These are phyloP conservation scores for Darevskia mixta DNA, from an alignment of 2,797 vertebrate species.

Conservation along the genomic window DNA sequence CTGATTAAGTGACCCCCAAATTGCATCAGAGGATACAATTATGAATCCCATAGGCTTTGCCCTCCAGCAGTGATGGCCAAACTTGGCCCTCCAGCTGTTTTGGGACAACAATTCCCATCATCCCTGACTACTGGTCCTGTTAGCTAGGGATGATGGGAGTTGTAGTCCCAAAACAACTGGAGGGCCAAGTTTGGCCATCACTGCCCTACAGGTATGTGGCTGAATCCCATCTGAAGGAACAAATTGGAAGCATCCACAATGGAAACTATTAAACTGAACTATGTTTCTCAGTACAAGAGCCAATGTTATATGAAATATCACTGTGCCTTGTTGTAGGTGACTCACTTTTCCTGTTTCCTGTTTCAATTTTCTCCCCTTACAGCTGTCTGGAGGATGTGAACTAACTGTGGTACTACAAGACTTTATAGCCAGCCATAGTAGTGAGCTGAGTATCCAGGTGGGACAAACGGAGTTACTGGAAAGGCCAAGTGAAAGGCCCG, in stretches of 20 bases:
- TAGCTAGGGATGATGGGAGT: no score
- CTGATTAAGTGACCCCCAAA: neutral
- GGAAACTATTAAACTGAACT: constrained; percentile 22
- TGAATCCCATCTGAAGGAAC: no score
- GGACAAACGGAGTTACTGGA: constrained; percentile 97
- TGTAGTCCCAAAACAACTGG: no score
- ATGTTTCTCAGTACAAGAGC: constrained; percentile 56
- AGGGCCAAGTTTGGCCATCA: neutral
- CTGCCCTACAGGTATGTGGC: no score
- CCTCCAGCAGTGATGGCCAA: no score
- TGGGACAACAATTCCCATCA: no score
- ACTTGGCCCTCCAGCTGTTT: no score
- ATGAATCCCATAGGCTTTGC: neutral
- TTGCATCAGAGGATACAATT: neutral
- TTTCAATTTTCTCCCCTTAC: constrained; percentile 39
- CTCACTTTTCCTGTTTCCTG: neutral
- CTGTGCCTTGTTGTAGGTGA: constrained; percentile 44
- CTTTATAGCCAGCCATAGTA: constrained; percentile 85
- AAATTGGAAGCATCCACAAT: neutral
- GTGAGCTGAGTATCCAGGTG: constrained; percentile 92
- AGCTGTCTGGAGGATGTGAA: constrained; percentile 96
- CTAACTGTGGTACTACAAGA: constrained; percentile 95
- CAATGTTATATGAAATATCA: constrained; percentile 52
- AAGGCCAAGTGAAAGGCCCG: constrained; percentile 89
- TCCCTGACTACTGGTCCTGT: no score